phyloP scores from a whole-genome alignment of 1,140 invertebrate species.

The Drosophila asahinai region DNA sequence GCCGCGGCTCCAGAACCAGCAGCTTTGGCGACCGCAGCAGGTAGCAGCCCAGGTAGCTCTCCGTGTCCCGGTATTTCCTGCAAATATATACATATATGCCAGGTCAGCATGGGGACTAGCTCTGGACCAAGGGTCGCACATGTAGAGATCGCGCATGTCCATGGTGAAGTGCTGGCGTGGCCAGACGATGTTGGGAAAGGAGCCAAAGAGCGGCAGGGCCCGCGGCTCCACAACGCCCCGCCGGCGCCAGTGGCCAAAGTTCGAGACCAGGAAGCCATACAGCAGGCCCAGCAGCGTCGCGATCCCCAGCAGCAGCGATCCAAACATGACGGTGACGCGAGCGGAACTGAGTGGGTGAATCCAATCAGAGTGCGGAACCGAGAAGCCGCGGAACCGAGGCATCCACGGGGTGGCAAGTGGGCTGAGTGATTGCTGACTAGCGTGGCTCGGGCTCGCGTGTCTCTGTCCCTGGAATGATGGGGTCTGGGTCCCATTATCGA shows the following conservation, averaged over 20 bases:
- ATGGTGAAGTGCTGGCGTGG: conserved; percentile 67
- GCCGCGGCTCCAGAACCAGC: conserved; percentile 85
- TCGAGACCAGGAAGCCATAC: conserved; percentile 81
- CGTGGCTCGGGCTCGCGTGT: conserved; percentile 15
- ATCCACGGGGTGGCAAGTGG: background rate
- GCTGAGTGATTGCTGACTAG: background rate
- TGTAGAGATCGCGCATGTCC: conserved; percentile 78
- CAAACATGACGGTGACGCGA: conserved; percentile 37
- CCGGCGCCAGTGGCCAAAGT: conserved; percentile 83
- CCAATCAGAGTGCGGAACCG: background rate
- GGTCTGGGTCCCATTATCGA: conserved; percentile 24
- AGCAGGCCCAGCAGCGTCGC: conserved; percentile 26
- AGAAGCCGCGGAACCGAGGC: background rate
- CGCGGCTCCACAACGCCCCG: conserved; percentile 71
- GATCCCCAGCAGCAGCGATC: conserved; percentile 35
- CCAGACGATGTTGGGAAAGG: conserved; percentile 85
- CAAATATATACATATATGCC: background rate
- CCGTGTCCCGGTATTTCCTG: conserved; percentile 53
- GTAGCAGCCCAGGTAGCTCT: conserved; percentile 84
- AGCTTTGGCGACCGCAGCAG: conserved; percentile 84
- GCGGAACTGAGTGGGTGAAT: conserved; percentile 14
- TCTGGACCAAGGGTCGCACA: conserved; percentile 36
- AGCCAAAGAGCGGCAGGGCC: conserved; percentile 73
- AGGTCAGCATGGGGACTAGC: background rate
- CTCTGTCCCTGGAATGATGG: background rate